These are phyloP conservation scores for Mesocricetus auratus DNA, from an alignment of 2,113 vertebrate genomes.

Conservation along the genomic window DNA sequence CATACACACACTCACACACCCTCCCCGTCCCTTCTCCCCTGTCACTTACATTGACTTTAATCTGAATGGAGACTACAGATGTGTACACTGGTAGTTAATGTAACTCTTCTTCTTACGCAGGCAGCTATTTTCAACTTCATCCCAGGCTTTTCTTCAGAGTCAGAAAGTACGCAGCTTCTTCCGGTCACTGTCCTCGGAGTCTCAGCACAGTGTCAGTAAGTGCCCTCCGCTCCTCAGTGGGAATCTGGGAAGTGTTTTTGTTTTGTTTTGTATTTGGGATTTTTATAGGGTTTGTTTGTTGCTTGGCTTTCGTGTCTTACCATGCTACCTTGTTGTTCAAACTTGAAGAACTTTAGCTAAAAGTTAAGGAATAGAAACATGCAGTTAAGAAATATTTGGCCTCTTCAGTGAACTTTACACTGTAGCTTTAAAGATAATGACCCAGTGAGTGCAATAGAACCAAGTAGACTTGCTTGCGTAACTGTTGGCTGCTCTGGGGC, in stretches of 20 bases:
- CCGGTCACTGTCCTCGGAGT: constrained; percentile 89
- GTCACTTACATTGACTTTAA: not conserved
- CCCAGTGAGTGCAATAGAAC: not conserved
- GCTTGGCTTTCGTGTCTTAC: not conserved
- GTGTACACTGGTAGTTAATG: not conserved
- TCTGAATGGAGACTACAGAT: not conserved
- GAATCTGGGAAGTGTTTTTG: not conserved
- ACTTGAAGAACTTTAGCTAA: not conserved
- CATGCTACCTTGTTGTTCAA: not conserved
- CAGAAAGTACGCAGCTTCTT: constrained; percentile 95
- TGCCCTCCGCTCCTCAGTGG: not conserved
- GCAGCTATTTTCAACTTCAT: constrained; percentile 94
- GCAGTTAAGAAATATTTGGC: not conserved
- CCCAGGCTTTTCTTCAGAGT: constrained; percentile 92
- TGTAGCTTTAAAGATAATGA: not conserved
- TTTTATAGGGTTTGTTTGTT: not conserved
- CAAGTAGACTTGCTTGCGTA: not conserved
- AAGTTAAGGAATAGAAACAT: not conserved
- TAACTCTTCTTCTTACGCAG: constrained; percentile 81
- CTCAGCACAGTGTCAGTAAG: constrained; percentile 91
- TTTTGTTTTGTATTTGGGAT: not conserved
- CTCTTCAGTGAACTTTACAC: not conserved
- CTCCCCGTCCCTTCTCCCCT: not conserved
- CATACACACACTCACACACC: too few species aligned
- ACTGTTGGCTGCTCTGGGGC: fast-evolving